phyloP scores from a whole-genome alignment of 23 tunicate genomes.

The Halocynthia aurantium region DNA sequence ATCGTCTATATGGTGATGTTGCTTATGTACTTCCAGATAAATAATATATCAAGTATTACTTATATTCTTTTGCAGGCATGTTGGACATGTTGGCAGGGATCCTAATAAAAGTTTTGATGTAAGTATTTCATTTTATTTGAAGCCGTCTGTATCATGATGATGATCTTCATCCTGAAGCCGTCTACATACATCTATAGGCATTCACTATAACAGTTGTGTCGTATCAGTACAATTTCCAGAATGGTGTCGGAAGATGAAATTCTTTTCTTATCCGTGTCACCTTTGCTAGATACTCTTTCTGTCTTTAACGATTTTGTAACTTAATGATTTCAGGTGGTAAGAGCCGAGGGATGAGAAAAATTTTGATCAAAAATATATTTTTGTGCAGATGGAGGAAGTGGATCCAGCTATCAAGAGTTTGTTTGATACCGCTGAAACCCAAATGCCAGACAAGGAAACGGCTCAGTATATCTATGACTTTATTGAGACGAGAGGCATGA shows the following conservation, averaged over 20 bases:
- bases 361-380: background rate
- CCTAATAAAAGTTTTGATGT: conserved; percentile 83
- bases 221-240: too few relatives aligned
- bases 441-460: conserved; percentile 62
- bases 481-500: conserved; percentile 73
- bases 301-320: too few relatives aligned
- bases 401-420: conserved; percentile 74
- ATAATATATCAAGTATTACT: background rate
- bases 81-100: conserved; percentile 82
- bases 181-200: too few relatives aligned
- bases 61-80: conserved; percentile 49
- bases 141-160: too few relatives aligned
- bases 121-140: conserved; percentile 14
- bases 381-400: conserved; percentile 56
- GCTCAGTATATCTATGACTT: conserved; percentile 77
- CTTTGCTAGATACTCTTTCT: too few relatives aligned
- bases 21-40: background rate
- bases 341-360: too few relatives aligned
- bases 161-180: too few relatives aligned
- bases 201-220: too few relatives aligned
- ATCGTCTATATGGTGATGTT: too few relatives aligned
- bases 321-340: too few relatives aligned
- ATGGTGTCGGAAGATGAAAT: too few relatives aligned
- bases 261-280: too few relatives aligned
- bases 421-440: conserved; percentile 37